A percentile compares a stretch with the other conserved stretches of the same genome.
Conservation (phyloP, 2,888 invertebrate species). For the Eilema caniola region DNA sequence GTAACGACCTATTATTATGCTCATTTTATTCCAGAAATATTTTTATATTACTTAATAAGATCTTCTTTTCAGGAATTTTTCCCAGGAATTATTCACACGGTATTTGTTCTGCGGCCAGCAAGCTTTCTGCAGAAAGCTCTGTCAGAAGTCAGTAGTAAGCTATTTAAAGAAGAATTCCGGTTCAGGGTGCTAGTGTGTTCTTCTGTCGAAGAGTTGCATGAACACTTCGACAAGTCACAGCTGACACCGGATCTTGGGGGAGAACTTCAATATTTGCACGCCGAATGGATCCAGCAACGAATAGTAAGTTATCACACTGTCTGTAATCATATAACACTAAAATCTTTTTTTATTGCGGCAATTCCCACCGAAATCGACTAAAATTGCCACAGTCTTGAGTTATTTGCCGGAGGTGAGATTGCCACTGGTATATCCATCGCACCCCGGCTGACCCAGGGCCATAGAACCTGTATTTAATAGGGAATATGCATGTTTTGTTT, state of each 20-base stretch:
- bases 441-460: too few relatives aligned
- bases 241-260: slow-evolving; percentile 97
- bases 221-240: slow-evolving; percentile 94
- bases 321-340: too few relatives aligned
- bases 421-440: too few relatives aligned
- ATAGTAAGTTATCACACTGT: slow-evolving; percentile 89
- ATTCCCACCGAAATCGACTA: too few relatives aligned
- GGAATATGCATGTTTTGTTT: too few relatives aligned
- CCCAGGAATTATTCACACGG: slow-evolving; percentile 96
- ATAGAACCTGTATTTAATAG: too few relatives aligned
- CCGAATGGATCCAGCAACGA: slow-evolving; percentile 98
- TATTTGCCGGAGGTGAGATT: too few relatives aligned
- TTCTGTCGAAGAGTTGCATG: slow-evolving; percentile 93
- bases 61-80: slow-evolving; percentile 92
- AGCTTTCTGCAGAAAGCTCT: slow-evolving; percentile 98
- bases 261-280: slow-evolving; percentile 95
- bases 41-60: not conserved
- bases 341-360: too few relatives aligned
- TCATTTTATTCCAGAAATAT: not conserved
- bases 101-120: slow-evolving; percentile 96
- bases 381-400: too few relatives aligned
- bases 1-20: too few relatives aligned
- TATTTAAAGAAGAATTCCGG: slow-evolving; percentile 96
- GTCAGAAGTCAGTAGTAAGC: slow-evolving; percentile 96
- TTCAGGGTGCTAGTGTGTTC: slow-evolving; percentile 96